A percentile compares a stretch with the other conserved stretches of the same genome.
Conservation (phyloP, 2,797 vertebrate genomes). For the Pantherophis vulpinus region DNA sequence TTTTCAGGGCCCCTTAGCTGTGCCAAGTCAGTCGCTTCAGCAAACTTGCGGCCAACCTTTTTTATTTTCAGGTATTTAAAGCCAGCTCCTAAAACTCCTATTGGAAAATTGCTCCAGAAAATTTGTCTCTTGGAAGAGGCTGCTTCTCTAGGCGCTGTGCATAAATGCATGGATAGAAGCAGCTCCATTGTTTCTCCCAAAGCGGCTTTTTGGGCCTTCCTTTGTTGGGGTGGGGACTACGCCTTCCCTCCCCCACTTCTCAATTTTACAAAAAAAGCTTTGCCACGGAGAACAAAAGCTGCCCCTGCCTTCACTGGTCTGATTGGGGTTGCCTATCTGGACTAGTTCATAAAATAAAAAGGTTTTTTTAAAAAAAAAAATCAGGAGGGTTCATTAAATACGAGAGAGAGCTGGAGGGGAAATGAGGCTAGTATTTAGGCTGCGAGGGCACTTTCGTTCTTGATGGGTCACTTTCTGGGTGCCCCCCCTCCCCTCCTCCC, state of each 20-base stretch:
- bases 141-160: neutral
- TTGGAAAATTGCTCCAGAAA: neutral
- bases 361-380: no score
- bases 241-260: neutral
- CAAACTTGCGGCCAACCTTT: neutral
- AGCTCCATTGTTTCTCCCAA: neutral
- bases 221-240: neutral
- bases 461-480: neutral
- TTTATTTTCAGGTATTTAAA: neutral
- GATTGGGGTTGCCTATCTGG: neutral
- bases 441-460: neutral
- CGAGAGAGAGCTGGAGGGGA: neutral
- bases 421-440: neutral
- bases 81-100: neutral
- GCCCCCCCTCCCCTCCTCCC: neutral
- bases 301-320: neutral
- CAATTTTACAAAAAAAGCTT: neutral
- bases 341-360: neutral
- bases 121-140: rapidly evolving
- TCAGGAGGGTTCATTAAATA: neutral
- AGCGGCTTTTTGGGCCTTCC: neutral
- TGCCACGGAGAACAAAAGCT: neutral
- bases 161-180: neutral
- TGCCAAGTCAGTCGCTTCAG: neutral
- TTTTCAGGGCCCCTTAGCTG: no score